A percentile compares a stretch with the other conserved stretches of the same genome.
These are phyloP conservation scores for Gavia stellata DNA, from an alignment of 2,113 vertebrate genomes.

Conservation along the genomic window DNA sequence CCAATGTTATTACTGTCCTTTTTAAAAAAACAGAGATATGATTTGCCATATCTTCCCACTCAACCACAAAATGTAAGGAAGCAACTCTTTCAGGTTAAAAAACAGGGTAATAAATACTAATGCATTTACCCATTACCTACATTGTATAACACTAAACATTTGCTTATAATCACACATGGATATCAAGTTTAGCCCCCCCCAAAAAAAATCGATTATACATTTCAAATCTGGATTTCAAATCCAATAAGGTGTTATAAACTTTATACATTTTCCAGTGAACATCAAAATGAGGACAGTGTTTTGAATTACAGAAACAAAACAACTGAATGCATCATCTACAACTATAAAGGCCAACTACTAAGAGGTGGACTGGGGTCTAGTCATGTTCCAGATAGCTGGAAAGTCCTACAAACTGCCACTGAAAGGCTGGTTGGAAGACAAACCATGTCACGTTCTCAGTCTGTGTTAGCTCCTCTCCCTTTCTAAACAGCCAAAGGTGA, in stretches of 20 bases:
- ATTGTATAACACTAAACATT: conserved; percentile 24
- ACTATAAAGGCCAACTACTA: not conserved
- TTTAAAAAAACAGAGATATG: conserved; percentile 31
- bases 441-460: not conserved
- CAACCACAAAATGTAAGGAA: conserved; percentile 14
- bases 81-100: conserved; percentile 50
- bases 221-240: conserved; percentile 30
- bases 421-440: conserved; percentile 37
- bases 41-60: conserved; percentile 11
- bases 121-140: conserved; percentile 42
- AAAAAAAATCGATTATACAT: not conserved
- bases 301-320: conserved; percentile 34
- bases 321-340: not conserved
- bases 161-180: conserved; percentile 18
- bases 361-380: not conserved
- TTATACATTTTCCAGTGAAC: conserved; percentile 47
- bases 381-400: not conserved
- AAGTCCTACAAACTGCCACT: conserved; percentile 1
- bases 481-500: not conserved
- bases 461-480: not conserved
- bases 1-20: not conserved
- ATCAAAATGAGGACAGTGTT: conserved; percentile 16
- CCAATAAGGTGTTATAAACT: conserved; percentile 33
- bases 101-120: conserved; percentile 51
- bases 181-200: not conserved